phyloP scores from a whole-genome alignment of 2,888 invertebrate species.

The Dioctria rufipes region DNA sequence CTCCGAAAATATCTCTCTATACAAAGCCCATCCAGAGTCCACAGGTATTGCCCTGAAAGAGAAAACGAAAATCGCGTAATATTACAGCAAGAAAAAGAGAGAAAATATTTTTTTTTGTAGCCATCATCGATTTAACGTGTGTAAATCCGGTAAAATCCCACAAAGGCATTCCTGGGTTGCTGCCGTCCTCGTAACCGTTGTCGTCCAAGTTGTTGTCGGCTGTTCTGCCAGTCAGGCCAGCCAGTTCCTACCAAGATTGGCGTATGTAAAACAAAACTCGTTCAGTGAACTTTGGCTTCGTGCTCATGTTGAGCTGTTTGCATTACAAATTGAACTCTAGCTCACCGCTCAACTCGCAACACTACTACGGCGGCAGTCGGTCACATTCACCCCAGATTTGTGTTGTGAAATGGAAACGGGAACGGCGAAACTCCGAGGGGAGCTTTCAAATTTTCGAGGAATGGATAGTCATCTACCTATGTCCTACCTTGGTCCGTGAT shows the following conservation, averaged over 20 bases:
- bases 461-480: too few relatives aligned
- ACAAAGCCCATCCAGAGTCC: too few relatives aligned
- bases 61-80: too few relatives aligned
- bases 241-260: not conserved
- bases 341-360: slow-evolving; percentile 17
- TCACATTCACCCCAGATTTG: not conserved
- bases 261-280: slow-evolving; percentile 47
- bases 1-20: not conserved
- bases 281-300: slow-evolving; percentile 51
- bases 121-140: slow-evolving; percentile 21
- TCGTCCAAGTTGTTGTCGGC: not conserved
- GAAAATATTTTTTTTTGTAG: not conserved
- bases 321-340: slow-evolving; percentile 44
- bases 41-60: too few relatives aligned
- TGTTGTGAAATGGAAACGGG: too few relatives aligned
- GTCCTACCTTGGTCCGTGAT: too few relatives aligned
- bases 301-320: slow-evolving; percentile 38
- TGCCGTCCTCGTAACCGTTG: not conserved
- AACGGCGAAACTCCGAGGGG: too few relatives aligned
- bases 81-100: not conserved
- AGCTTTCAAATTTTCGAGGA: too few relatives aligned
- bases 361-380: not conserved
- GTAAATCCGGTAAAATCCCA: slow-evolving; percentile 38
- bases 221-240: not conserved
- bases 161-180: slow-evolving; percentile 21